These are phyloP conservation scores for Hydropotes inermis DNA, from an alignment of 2,113 vertebrate genomes.

Conservation along the genomic window DNA sequence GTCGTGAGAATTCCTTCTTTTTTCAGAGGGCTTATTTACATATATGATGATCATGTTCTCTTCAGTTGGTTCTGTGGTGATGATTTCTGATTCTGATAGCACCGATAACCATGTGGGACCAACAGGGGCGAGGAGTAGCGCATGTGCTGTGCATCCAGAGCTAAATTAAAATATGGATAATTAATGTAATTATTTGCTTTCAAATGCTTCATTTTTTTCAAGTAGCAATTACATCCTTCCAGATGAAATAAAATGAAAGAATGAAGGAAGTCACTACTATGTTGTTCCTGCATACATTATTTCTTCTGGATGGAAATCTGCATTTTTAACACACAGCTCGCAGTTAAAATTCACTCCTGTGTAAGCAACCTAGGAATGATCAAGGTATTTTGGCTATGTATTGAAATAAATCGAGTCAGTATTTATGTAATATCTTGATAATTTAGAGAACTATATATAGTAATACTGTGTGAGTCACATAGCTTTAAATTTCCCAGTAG, in stretches of 20 bases:
- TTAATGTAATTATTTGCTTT: constrained; percentile 22
- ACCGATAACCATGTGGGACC: background rate
- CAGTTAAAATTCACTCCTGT: background rate
- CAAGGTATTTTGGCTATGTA: background rate
- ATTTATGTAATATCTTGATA: background rate
- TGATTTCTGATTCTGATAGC: background rate
- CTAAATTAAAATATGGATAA: background rate
- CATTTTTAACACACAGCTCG: background rate
- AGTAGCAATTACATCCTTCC: background rate
- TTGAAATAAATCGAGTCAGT: constrained; percentile 35
- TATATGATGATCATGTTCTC: background rate
- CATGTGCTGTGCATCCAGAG: background rate
- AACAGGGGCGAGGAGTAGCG: background rate
- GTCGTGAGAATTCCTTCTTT: background rate
- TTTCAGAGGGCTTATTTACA: background rate
- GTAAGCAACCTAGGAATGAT: background rate
- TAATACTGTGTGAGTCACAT: background rate
- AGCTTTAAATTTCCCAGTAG: background rate
- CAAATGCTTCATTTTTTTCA: background rate
- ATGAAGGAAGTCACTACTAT: background rate
- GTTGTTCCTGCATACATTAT: background rate
- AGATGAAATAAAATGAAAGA: background rate
- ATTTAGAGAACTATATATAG: background rate
- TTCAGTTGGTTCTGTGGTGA: background rate
- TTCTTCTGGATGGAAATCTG: background rate